Percentiles rank a stretch among this genome's conserved stretches.
These are phyloP conservation scores for Zygogramma bicolorata DNA, from an alignment of 2,888 invertebrate species.

Conservation along the genomic window DNA sequence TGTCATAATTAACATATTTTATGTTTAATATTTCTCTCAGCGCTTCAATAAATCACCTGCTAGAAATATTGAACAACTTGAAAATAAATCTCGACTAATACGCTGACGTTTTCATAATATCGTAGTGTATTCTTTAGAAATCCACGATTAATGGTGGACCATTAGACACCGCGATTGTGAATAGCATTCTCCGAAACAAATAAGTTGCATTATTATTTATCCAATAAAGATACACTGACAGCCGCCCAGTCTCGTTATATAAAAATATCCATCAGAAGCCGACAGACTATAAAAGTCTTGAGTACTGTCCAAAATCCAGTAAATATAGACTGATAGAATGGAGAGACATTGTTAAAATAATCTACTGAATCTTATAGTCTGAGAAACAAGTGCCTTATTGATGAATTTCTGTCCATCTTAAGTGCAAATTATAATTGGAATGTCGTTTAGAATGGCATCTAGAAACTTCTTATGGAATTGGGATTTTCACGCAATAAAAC, in stretches of 20 bases:
- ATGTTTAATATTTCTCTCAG: background rate
- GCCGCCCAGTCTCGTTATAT: conserved; percentile 27
- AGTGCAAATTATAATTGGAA: no score
- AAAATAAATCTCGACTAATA: conserved; percentile 16
- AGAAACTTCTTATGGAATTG: no score
- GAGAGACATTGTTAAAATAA: background rate
- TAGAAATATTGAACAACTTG: background rate
- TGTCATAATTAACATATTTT: background rate
- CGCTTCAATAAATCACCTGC: background rate
- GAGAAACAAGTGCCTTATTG: no score
- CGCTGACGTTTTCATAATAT: conserved; percentile 15
- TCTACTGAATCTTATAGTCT: no score
- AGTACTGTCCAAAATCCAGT: conserved; percentile 49
- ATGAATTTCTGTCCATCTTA: no score
- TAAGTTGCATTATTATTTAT: conserved; percentile 12
- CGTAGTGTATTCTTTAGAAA: background rate
- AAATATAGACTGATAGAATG: conserved; percentile 47
- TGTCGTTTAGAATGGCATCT: no score
- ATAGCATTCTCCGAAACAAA: conserved; percentile 2
- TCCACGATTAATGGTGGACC: background rate
- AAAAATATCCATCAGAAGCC: conserved; percentile 35
- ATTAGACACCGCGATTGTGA: background rate
- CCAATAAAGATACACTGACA: conserved; percentile 23
- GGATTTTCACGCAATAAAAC: no score
- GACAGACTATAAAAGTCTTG: conserved; percentile 52